Evolutionary conservation across 2,113 vertebrate genomes (phyloP), one percentile per base, ranked within the genome.

Genomic region (Lasiurus borealis): DNA sequence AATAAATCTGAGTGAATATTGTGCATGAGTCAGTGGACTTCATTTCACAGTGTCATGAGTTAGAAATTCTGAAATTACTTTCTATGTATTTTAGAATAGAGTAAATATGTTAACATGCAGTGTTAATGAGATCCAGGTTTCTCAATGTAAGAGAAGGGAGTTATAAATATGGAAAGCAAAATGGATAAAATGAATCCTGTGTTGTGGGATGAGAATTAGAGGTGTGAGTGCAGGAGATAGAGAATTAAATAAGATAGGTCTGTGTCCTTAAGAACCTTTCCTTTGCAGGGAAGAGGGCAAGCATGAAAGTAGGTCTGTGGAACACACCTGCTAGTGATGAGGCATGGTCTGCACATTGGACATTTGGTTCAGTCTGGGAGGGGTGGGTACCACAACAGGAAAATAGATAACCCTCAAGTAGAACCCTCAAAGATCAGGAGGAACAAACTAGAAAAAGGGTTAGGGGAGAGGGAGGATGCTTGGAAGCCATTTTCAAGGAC

Each of bases 41-140:
- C 50, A n/a, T 80, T 62, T 80, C 46, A 71, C 15, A 54, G 12
- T 34, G 18, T 57, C 19, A 59, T 71, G 27, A n/a, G n/a, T 89
- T 83, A 84, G 54, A 44, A 85, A 52, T 72, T 89, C 31, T 66
- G 36, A 83, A 90, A 91, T 54, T 69, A 25, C 34, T 84, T 81
- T 85, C 21, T 73, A 12, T 85, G 12, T 25, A 48, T 88, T 59
- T 50, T 59, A 85, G 46, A 93, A 72, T 2, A 80, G 9, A 95
- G 29, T 19, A 93, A 87, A 29, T 80, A 86, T 91, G 34, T 34
- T 62, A 90, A 86, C 36, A 66, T 50, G 50, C 21, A 9, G 12
- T 84, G 23, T 54, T 82, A 94, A 75, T 69, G 14, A 18, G 59
- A 94, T 36, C 21, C 73, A 69, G 19, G 21, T 85, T 80, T 80